Conservation (phyloP, 2,888 invertebrate genomes). For the Ptychoptera contaminata region DNA sequence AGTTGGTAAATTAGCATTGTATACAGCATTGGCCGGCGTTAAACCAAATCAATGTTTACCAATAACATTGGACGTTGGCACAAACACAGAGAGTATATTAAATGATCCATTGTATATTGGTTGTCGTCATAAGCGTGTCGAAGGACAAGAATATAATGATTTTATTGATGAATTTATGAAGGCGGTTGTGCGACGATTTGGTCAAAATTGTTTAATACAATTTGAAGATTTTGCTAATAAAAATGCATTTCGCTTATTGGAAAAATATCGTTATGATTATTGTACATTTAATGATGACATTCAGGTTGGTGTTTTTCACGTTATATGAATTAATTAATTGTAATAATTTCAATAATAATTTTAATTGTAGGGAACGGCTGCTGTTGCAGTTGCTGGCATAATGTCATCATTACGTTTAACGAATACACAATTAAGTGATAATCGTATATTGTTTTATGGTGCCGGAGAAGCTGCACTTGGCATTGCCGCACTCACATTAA, state of each 20-base stretch:
- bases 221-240: slow-evolving; percentile 98
- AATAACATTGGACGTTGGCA: slow-evolving; percentile 83
- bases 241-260: slow-evolving; percentile 87
- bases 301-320: slow-evolving; percentile 33
- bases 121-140: slow-evolving; percentile 65
- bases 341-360: too few species aligned
- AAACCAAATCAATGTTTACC: slow-evolving; percentile 92
- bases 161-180: slow-evolving; percentile 96
- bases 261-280: slow-evolving; percentile 72
- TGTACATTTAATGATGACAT: slow-evolving; percentile 99
- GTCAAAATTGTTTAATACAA: slow-evolving; percentile 73
- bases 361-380: slow-evolving; percentile 56
- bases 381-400: slow-evolving; percentile 90
- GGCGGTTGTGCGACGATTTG: slow-evolving; percentile 70
- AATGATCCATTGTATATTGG: slow-evolving; percentile 95
- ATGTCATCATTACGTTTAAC: slow-evolving; percentile 76
- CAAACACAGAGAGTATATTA: slow-evolving; percentile 69
- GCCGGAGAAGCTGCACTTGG: slow-evolving; percentile 95
- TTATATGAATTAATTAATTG: not conserved
- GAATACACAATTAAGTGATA: slow-evolving; percentile 63
- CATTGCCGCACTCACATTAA: slow-evolving; percentile 79
- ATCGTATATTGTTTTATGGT: slow-evolving; percentile 85
- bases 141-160: slow-evolving; percentile 75
- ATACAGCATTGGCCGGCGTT: slow-evolving; percentile 93
- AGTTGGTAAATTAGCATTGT: slow-evolving; percentile 89